Evolutionary conservation across 35 echinoderm and acorn worm genomes (phyloP).

Genomic region (Apostichopus japonicus): DNA sequence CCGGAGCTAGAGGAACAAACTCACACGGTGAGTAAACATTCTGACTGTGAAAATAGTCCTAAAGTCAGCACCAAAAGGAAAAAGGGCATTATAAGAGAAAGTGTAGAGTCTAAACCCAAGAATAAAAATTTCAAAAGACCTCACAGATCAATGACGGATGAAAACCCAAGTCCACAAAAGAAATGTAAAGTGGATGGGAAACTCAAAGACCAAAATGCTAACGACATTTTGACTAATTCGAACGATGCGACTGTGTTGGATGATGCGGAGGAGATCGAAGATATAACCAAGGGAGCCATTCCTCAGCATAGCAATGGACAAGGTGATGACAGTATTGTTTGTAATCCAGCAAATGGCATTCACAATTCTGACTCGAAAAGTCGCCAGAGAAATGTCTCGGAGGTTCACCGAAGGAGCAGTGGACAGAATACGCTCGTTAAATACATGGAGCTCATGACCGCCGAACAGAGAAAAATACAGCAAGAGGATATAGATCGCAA

Average conservation of each 20-base stretch:
- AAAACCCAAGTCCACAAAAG: background rate
- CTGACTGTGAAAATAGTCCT: background rate
- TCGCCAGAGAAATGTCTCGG: background rate
- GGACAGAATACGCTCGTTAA: slow-evolving; percentile 22
- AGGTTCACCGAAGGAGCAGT: slow-evolving; percentile 19
- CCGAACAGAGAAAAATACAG: slow-evolving; percentile 19
- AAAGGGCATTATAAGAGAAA: background rate
- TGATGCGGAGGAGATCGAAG: background rate
- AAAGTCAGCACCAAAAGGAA: background rate
- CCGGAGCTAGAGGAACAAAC: background rate
- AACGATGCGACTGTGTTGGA: background rate
- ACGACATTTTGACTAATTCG: background rate
- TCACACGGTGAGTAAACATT: background rate
- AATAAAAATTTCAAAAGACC: background rate
- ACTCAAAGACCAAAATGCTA: slow-evolving; percentile 17
- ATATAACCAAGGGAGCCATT: too few species aligned
- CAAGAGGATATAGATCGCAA: slow-evolving; percentile 52
- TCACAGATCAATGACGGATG: background rate
- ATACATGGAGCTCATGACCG: slow-evolving; percentile 42
- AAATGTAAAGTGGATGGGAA: background rate
- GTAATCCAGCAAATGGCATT: background rate
- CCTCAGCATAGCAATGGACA: background rate
- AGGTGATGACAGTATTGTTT: background rate
- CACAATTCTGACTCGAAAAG: background rate
- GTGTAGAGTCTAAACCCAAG: background rate